A percentile compares a stretch with the other conserved stretches of the same genome.
phyloP scores from a whole-genome alignment of 2,888 invertebrate species.

The Melanotus villosus region DNA sequence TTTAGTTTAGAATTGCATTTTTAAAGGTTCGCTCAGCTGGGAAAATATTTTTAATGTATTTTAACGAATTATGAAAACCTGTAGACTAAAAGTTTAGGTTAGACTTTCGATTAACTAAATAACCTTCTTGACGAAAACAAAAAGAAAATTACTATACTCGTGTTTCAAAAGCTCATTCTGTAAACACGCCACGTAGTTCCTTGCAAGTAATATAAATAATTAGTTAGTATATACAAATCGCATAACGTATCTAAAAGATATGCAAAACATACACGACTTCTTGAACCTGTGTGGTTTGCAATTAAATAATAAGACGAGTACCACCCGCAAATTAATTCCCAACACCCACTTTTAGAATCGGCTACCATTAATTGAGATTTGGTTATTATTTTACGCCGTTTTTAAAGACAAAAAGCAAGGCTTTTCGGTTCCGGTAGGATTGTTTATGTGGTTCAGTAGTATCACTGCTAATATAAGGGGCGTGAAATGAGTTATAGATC shows the following conservation, averaged over 20 bases:
- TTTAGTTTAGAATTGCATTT: too few species aligned
- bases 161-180: too few species aligned
- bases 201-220: not conserved
- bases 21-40: too few species aligned
- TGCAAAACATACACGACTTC: not conserved
- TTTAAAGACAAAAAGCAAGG: not conserved
- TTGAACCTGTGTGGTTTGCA: not conserved
- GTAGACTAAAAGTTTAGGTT: too few species aligned
- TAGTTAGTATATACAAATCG: not conserved
- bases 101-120: too few species aligned
- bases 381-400: too few species aligned
- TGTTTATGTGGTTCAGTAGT: slow-evolving; percentile 28
- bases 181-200: not conserved
- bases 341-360: not conserved
- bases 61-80: too few species aligned
- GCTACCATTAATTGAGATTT: not conserved
- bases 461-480: slow-evolving; percentile 37
- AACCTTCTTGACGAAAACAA: too few species aligned
- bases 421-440: not conserved
- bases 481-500: slow-evolving; percentile 41
- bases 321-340: not conserved
- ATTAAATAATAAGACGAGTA: not conserved
- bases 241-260: not conserved
- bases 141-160: too few species aligned
- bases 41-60: too few species aligned